Conservation (phyloP, 2,888 invertebrate species). For the Xestoiulus laeticollis region DNA sequence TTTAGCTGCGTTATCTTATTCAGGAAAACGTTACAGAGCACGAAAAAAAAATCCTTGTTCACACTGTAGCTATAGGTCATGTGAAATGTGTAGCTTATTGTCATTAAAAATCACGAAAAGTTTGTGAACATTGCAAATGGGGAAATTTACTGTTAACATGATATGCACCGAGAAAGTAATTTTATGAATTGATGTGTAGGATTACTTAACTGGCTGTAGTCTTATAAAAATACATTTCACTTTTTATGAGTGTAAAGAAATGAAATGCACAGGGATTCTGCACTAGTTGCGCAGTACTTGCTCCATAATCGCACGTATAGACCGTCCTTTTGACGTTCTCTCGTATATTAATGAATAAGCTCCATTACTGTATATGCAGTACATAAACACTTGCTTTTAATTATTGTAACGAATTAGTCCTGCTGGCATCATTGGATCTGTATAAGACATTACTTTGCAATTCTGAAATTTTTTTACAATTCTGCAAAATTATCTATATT, state of each 20-base stretch:
- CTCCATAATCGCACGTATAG: not conserved
- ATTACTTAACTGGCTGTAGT: not conserved
- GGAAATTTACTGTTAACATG: not conserved
- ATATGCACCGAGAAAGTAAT: not conserved
- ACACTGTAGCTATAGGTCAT: conserved; percentile 18
- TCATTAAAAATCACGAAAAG: not conserved
- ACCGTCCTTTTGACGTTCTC: not conserved
- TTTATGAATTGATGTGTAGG: not conserved
- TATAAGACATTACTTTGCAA: not conserved
- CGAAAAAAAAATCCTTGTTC: not conserved
- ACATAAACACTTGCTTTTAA: not conserved
- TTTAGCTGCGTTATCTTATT: not conserved
- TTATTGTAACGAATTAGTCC: not conserved
- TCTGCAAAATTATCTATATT: too few species aligned
- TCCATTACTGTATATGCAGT: not conserved
- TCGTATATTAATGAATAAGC: not conserved
- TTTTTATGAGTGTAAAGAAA: not conserved
- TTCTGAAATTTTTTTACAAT: not conserved
- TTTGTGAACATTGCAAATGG: not conserved
- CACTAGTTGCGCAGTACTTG: not conserved
- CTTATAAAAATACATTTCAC: not conserved
- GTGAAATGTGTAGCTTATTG: conserved; percentile 12
- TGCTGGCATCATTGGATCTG: not conserved
- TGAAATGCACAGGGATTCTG: not conserved
- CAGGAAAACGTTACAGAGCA: conserved; percentile 18